Percentiles rank a stretch among this genome's conserved stretches.
These are phyloP conservation scores for Corythoichthys haematopterus DNA, from an alignment of 2,113 vertebrate species.

Conservation along the genomic window DNA sequence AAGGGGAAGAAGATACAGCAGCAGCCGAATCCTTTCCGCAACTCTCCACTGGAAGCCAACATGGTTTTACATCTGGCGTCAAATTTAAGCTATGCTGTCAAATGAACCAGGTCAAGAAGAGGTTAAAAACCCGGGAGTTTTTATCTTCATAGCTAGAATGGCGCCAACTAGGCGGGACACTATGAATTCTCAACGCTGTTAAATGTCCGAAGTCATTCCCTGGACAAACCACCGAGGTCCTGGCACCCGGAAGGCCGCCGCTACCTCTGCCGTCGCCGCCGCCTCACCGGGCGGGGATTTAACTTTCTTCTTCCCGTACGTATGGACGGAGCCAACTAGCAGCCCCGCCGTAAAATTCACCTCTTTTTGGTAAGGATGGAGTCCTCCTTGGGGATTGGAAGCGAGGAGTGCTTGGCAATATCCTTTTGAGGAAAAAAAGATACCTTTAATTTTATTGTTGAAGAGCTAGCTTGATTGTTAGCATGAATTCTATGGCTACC, in stretches of 20 bases:
- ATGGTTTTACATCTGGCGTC: neutral
- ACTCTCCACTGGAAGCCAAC: neutral
- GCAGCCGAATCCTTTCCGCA: neutral
- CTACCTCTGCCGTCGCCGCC: too few relatives aligned
- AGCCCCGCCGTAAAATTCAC: conserved; percentile 8
- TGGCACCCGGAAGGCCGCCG: conserved; percentile 57
- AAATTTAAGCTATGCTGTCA: neutral
- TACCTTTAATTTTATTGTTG: neutral
- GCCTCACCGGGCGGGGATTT: conserved; percentile 56
- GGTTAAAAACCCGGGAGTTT: neutral
- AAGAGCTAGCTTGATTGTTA: conserved; percentile 32
- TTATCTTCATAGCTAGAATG: neutral
- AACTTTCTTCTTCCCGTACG: conserved; percentile 41
- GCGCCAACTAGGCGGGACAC: neutral
- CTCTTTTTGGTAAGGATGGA: conserved; percentile 63
- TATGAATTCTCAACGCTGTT: neutral
- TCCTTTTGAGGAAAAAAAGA: conserved; percentile 61
- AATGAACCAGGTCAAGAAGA: neutral
- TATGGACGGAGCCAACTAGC: conserved; percentile 11
- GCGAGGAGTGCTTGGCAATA: conserved; percentile 71
- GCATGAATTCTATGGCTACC: neutral
- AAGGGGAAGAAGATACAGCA: neutral
- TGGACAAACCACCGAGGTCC: conserved; percentile 18
- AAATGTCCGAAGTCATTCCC: conserved; percentile 7
- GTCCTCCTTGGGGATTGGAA: conserved; percentile 47